Conservation (phyloP, 2,113 vertebrate species). For the Sylvicapra grimmia region DNA sequence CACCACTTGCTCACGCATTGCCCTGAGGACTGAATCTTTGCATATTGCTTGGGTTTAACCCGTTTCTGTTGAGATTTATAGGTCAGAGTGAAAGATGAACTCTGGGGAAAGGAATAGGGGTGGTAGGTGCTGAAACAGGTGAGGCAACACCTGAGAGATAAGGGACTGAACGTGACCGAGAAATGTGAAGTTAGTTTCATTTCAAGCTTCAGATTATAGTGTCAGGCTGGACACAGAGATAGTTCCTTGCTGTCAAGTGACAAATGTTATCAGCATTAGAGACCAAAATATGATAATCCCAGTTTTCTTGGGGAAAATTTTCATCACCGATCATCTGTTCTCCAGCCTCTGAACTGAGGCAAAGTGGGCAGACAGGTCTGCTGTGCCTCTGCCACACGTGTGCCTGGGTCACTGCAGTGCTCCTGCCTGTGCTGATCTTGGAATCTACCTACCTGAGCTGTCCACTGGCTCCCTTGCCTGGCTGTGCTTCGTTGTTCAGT, state of each 20-base stretch:
- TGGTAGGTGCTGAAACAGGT: neutral
- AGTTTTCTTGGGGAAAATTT: neutral
- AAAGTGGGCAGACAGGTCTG: neutral
- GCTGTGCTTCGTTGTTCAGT: neutral
- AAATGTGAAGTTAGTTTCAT: neutral
- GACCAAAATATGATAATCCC: neutral
- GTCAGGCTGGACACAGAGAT: neutral
- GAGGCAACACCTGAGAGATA: neutral
- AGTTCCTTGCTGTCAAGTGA: neutral
- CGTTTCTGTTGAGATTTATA: neutral
- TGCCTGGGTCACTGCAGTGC: no score
- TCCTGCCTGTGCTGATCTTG: no score
- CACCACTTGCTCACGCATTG: neutral
- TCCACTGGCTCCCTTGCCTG: neutral
- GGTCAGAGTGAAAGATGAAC: neutral
- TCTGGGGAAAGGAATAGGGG: rapidly evolving
- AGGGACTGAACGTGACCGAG: rapidly evolving
- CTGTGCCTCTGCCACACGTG: neutral
- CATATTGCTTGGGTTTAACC: neutral
- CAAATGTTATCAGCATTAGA: neutral
- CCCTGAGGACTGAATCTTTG: neutral
- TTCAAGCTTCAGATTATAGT: neutral
- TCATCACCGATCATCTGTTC: neutral
- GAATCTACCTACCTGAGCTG: neutral
- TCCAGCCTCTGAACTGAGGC: neutral